Evolutionary conservation across 2,888 invertebrate species (phyloP).

Genomic region (Pherbina coryleti): DNA sequence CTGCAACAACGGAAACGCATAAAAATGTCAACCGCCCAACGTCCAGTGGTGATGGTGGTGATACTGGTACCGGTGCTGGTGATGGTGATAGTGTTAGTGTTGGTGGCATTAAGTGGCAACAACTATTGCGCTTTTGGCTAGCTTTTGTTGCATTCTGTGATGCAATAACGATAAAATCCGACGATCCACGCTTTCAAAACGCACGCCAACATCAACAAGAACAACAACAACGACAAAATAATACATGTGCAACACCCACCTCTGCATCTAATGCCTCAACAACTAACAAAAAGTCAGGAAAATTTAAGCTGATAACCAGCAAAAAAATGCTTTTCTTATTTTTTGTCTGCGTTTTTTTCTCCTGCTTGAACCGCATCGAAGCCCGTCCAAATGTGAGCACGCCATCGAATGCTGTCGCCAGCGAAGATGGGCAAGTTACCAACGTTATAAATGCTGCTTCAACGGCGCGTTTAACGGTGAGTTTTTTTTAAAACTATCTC

Average conservation of each 20-base stretch:
- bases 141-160: conserved; percentile 53
- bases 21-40: neutral
- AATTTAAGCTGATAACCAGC: conserved; percentile 49
- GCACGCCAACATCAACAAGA: conserved; percentile 18
- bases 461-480: neutral
- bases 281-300: conserved; percentile 26
- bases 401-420: conserved; percentile 32
- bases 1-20: conserved; percentile 8
- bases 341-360: conserved; percentile 57
- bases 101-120: conserved; percentile 19
- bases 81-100: neutral
- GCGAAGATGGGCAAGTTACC: neutral
- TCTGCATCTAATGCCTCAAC: neutral
- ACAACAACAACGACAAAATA: conserved; percentile 22
- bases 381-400: conserved; percentile 64
- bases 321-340: conserved; percentile 56
- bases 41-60: neutral
- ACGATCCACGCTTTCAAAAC: conserved; percentile 50
- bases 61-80: too few species aligned
- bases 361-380: conserved; percentile 58
- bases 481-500: neutral
- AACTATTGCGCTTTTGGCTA: conserved; percentile 49
- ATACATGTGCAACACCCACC: conserved; percentile 6
- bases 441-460: conserved; percentile 25
- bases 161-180: conserved; percentile 50